phyloP scores from a whole-genome alignment of 2,113 vertebrate genomes.

The Lanius collurio region DNA sequence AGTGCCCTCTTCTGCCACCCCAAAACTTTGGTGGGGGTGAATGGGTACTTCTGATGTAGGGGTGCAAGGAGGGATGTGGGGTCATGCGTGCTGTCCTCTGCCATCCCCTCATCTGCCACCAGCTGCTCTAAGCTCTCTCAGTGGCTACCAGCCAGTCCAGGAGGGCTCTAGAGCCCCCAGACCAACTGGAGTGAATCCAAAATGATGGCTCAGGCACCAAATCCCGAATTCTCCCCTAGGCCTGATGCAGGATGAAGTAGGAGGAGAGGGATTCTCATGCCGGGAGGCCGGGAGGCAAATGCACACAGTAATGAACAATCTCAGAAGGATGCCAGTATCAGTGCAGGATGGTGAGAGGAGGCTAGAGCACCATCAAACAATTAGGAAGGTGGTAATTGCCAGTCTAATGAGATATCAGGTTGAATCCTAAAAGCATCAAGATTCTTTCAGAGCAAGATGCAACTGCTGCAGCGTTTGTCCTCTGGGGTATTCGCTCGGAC shows the following conservation, averaged over 20 bases:
- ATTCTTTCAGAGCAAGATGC: neutral
- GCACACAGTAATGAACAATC: neutral
- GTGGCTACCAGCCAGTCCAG: rapidly evolving
- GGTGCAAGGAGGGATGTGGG: too few species aligned
- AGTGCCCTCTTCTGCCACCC: neutral
- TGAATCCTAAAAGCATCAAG: constrained; percentile 38
- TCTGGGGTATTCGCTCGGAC: neutral
- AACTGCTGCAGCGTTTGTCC: neutral
- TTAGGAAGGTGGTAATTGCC: constrained; percentile 46
- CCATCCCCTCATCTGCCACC: neutral
- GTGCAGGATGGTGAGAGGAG: neutral
- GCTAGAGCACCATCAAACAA: neutral
- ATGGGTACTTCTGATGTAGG: neutral
- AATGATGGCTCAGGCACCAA: neutral
- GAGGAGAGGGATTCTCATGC: neutral
- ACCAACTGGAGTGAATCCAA: rapidly evolving
- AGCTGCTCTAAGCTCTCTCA: neutral
- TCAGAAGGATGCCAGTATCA: neutral
- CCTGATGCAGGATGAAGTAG: neutral
- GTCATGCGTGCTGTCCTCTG: too few species aligned
- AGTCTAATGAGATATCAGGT: neutral
- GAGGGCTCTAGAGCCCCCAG: neutral
- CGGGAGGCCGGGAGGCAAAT: neutral
- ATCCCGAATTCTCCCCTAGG: neutral
- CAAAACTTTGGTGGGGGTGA: rapidly evolving